These are phyloP conservation scores for Regulus satrapa DNA, from an alignment of 2,113 vertebrate genomes.

Conservation along the genomic window DNA sequence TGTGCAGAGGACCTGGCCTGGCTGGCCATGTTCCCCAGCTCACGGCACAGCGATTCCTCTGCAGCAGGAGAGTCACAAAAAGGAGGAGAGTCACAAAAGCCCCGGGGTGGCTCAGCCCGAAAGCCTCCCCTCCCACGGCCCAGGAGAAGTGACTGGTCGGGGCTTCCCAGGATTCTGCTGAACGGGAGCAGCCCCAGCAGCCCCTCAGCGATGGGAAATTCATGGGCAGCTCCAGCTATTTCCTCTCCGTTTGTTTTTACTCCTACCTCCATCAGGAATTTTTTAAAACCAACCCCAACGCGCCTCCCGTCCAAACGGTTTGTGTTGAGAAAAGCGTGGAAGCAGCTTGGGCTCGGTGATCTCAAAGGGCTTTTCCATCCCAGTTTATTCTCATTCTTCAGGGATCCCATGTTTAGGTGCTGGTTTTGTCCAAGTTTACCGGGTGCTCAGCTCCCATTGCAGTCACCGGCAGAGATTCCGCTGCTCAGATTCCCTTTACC, in stretches of 20 bases:
- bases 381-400: neutral
- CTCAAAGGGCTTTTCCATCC: neutral
- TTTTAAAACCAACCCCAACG: fast-evolving
- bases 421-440: neutral
- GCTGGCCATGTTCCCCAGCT: neutral
- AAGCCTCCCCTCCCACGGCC: constrained; percentile 37
- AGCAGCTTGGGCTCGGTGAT: neutral
- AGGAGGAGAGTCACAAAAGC: too few species aligned
- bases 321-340: neutral
- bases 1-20: neutral
- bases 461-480: neutral
- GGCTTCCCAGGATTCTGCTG: constrained; percentile 30
- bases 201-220: neutral
- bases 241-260: fast-evolving
- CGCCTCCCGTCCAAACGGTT: fast-evolving
- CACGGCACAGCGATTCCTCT: neutral
- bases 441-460: neutral
- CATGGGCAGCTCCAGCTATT: neutral
- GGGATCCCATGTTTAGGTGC: neutral
- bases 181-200: neutral
- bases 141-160: neutral
- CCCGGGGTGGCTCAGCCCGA: neutral
- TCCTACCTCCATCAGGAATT: fast-evolving
- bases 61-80: too few species aligned
- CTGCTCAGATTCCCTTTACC: neutral